Evolutionary conservation across 2,797 vertebrate species (phyloP).

Genomic region (Ceyx erithaca): DNA sequence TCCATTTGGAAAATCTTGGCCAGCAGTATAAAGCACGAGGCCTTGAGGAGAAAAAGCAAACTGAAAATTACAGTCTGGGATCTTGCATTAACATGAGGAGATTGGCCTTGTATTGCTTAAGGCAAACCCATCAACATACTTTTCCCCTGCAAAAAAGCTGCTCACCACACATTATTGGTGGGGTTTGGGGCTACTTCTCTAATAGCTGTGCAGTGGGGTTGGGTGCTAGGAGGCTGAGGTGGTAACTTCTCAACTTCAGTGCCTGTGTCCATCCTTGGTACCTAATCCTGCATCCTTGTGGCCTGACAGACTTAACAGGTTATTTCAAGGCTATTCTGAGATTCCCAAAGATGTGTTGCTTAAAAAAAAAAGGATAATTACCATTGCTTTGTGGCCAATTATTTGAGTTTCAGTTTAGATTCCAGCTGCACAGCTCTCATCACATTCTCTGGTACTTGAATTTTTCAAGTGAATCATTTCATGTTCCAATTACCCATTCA

Average conservation of each 20-base stretch:
- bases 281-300: too few relatives aligned
- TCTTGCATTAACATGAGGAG: constrained; percentile 30
- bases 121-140: background rate
- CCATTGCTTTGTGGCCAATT: background rate
- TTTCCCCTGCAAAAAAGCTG: background rate
- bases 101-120: background rate
- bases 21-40: constrained; percentile 9
- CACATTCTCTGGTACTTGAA: background rate
- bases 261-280: background rate
- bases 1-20: constrained; percentile 26
- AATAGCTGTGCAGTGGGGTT: background rate
- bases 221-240: background rate
- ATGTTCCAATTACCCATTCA: background rate
- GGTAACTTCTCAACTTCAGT: background rate
- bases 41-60: constrained; percentile 24
- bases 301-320: background rate
- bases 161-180: background rate
- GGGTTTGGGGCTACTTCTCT: background rate
- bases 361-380: background rate
- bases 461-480: background rate
- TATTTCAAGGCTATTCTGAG: background rate
- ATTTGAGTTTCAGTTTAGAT: background rate
- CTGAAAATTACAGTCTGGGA: background rate
- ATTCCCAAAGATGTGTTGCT: background rate
- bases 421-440: background rate